Base-by-base conservation (phyloP, 2,888 invertebrate genomes). In the Limnephilus marmoratus region DNA sequence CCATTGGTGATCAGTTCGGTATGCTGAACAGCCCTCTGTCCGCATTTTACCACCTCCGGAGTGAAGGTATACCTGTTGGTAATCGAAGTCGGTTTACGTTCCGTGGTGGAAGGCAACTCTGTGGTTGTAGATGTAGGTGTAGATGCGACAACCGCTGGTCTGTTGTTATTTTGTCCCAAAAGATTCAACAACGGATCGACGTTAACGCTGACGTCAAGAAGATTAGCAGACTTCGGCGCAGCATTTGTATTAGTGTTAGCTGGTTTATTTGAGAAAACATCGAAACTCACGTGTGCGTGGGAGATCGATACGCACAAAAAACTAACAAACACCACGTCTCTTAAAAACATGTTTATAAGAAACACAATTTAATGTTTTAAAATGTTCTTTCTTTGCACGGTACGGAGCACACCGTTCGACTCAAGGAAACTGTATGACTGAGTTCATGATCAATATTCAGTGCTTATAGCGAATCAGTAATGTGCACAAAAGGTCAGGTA, bases 1-100 rank as follows among this genome's bases (percentile, higher is more conserved):
- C 95, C 95, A 80, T 94, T 94, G 0, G 95, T 95, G 49, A 96
- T 95, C 18, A 95, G 93, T 83, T 94, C 95, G 0, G 95, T 95
- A 80, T 95, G 94, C 0, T 93, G 92, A 0, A 95, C 94, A 92
- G 95, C 94, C 0, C 95, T 94, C 92, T 94, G 94, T 2, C 95
- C 95, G 93, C 95, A 95, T 0, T 94, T 93, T 7, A 92, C 83
- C 15, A 34, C 68, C 11, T 15, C 81, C 45, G 82, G 29, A 41
- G 49, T 53, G 24, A 68, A 68, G n/a, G 68, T 68, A 68, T 68
- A 68, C 31, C 82, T 31, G n/a, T 81, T 81, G 49, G 13, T 68
- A n/a, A 90, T 81, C 9, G 29, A 37, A 34, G 89, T 29, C 31
- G 80, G 87, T 83, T 82, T 81, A 37, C 81, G 31, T 7, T 45